Base-by-base conservation (phyloP, 1,140 invertebrate species). In the Paracyclopina nana region DNA sequence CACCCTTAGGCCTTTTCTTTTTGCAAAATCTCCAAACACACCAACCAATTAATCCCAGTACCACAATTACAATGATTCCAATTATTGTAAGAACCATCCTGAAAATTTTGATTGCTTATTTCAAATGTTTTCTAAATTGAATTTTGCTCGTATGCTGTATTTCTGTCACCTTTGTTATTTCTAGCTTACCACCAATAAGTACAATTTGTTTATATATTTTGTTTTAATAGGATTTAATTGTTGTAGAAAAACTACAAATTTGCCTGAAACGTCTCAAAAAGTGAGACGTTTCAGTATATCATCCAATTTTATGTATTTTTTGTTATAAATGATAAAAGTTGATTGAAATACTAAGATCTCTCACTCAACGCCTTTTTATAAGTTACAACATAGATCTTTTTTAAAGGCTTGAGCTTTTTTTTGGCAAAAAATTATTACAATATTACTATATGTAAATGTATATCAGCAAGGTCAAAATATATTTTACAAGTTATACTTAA, bases 41-140 rank as follows among this genome's bases (percentile, higher is more conserved):
- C 49, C 49, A 51, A 9, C 49, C 49, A 6, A 27, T n/a, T 8
- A 51, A 14, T 6, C 16, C 31, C 6, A 51, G 25, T 9, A 51
- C 14, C 14, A 43, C 25, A 6, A 51, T 6, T 6, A 51, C 34
- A 16, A 44, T 25, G 9, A 30, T 18, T 8, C 31, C 49, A 8
- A 51, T 16, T n/a, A 44, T 44, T 6, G 31, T 38, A 6, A 51
- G 24, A 6, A 44, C 14, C 49, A 51, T 51, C 49, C 49, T 51
- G 25, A 26, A 27, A 8, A 46, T 20, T n/a, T 8, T 46, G 14
- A 26, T 24, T 25, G 8, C 25, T 20, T 12, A 20, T 24, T 46
- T 46, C 24, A 8, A 25, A 27, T 8, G 6, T 8, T 6, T 42
- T 6, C 40, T 9, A 9, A n/a, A 31, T 9, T 9, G 14, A 31